Evolutionary conservation across 2,888 invertebrate species (phyloP).

Genomic region (Protonemura montana): DNA sequence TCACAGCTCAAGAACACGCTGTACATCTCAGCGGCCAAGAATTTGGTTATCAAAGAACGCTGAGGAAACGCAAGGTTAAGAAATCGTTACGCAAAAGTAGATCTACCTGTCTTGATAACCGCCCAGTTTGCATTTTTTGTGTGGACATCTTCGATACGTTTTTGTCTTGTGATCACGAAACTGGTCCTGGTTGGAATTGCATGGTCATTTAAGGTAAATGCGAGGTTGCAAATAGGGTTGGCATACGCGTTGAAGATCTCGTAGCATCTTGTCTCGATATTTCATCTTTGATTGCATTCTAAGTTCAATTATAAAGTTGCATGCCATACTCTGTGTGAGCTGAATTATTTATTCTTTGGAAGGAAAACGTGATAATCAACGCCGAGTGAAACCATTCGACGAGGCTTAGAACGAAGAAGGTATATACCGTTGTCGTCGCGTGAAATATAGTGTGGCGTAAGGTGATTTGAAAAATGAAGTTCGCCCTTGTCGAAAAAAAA

Average conservation of each 20-base stretch:
- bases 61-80: neutral
- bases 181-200: neutral
- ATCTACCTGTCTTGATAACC: neutral
- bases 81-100: neutral
- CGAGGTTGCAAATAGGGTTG: neutral
- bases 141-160: no score
- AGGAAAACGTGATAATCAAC: no score
- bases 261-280: neutral
- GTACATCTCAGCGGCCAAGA: neutral
- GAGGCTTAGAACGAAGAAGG: no score
- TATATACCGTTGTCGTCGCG: neutral
- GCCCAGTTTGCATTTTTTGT: no score
- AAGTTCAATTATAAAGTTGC: neutral
- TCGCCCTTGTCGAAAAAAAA: neutral
- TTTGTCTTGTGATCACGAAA: neutral
- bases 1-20: neutral
- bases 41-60: neutral
- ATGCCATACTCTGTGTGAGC: neutral
- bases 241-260: neutral
- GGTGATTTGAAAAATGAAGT: neutral
- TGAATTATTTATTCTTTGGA: conserved; percentile 12
- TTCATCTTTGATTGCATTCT: neutral
- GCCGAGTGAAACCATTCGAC: no score
- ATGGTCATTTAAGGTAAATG: neutral
- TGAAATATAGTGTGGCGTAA: neutral